phyloP scores from a whole-genome alignment of 2,888 invertebrate species.

The Dendrolimus houi region DNA sequence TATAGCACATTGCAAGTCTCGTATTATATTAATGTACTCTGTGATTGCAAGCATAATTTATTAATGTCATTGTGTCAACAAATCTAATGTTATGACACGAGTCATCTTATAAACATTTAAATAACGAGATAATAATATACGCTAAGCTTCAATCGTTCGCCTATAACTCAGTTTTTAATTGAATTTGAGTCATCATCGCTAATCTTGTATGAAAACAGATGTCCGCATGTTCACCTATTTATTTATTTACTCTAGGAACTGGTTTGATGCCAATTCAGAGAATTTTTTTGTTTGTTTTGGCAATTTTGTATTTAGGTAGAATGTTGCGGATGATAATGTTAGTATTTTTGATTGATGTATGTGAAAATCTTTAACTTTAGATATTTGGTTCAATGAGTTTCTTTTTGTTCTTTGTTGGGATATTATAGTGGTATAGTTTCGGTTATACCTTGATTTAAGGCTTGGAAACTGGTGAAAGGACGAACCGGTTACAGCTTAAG shows the following conservation, averaged over 20 bases:
- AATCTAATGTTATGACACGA: background rate
- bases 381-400: too few species aligned
- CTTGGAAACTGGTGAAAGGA: too few species aligned
- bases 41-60: background rate
- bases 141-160: too few species aligned
- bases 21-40: background rate
- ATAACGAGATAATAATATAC: too few species aligned
- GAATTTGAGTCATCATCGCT: background rate
- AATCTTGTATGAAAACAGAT: conserved; percentile 6
- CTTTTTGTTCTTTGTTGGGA: too few species aligned
- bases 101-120: background rate
- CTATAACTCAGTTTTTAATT: background rate
- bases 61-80: background rate
- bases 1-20: background rate
- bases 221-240: conserved; percentile 10
- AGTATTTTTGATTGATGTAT: too few species aligned
- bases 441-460: too few species aligned
- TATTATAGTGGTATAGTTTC: too few species aligned
- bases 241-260: conserved; percentile 3
- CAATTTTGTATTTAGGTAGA: conserved; percentile 6
- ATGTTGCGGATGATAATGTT: background rate
- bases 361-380: too few species aligned
- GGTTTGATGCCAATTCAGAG: conserved; percentile 6
- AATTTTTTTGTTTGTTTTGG: conserved; percentile 9
- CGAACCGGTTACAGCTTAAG: too few species aligned